A percentile compares a stretch with the other conserved stretches of the same genome.
Conservation (phyloP, 2,113 vertebrate species). For the Enhydra lutris region DNA sequence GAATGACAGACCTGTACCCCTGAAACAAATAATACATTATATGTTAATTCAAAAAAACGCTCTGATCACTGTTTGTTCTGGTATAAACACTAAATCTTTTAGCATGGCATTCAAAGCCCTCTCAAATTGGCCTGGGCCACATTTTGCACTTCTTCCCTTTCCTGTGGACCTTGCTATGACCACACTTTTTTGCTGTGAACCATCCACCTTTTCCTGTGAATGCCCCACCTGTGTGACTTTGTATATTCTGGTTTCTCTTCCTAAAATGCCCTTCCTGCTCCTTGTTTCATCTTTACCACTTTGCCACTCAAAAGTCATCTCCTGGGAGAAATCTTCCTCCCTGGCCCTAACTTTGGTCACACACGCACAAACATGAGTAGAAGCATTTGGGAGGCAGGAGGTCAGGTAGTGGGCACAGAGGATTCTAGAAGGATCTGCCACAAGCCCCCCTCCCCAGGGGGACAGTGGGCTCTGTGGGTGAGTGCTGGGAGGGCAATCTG, state of each 20-base stretch:
- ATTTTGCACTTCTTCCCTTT: background rate
- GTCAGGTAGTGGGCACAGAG: background rate
- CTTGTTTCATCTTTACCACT: background rate
- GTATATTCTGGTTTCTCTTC: background rate
- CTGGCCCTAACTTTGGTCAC: background rate
- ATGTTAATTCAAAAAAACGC: no score
- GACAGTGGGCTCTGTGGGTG: background rate
- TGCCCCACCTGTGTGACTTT: background rate
- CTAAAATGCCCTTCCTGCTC: background rate
- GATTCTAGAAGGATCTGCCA: background rate
- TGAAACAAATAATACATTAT: no score
- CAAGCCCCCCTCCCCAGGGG: background rate
- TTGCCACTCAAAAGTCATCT: background rate
- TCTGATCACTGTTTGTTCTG: background rate
- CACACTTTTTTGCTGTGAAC: background rate
- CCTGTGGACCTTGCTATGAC: background rate
- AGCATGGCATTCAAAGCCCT: background rate
- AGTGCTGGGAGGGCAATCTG: background rate
- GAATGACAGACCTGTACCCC: no score
- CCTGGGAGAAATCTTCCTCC: background rate
- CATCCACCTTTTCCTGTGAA: background rate
- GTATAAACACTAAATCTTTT: background rate
- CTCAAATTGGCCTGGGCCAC: no score
- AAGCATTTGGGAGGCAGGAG: background rate
- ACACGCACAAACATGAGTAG: background rate